A percentile compares a stretch with the other conserved stretches of the same genome.
phyloP scores from a whole-genome alignment of 2,113 vertebrate species.

The Dipodomys ordii region DNA sequence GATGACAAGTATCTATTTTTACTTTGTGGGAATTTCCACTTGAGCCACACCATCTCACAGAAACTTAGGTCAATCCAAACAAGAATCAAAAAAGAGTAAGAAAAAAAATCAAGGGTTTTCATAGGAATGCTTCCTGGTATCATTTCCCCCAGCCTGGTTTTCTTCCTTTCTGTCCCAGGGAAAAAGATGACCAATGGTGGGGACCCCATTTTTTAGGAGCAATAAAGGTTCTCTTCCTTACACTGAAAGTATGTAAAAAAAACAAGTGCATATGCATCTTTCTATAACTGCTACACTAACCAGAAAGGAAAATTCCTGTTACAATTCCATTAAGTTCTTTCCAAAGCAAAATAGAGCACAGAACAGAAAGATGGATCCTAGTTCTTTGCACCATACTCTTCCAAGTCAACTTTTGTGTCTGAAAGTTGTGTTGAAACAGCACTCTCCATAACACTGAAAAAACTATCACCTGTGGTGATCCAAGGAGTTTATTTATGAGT shows the following conservation, averaged over 20 bases:
- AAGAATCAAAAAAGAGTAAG: background rate
- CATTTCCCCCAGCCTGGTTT: background rate
- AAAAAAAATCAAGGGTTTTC: background rate
- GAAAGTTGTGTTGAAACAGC: too few species aligned
- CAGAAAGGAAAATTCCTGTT: background rate
- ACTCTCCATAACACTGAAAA: too few species aligned
- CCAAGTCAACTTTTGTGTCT: background rate
- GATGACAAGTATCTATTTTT: background rate
- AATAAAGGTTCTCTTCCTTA: background rate
- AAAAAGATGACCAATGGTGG: background rate
- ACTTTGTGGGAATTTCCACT: constrained; percentile 31
- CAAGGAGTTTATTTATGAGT: too few species aligned
- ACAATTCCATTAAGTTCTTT: background rate
- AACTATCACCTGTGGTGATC: too few species aligned
- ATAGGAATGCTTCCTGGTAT: background rate
- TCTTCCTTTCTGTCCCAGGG: background rate
- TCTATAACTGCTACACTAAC: background rate
- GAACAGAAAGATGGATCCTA: background rate
- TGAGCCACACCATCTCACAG: background rate
- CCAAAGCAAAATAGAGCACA: background rate
- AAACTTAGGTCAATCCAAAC: background rate
- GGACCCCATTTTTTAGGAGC: background rate
- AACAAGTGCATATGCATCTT: background rate
- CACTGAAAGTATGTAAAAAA: background rate
- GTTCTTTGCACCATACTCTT: background rate